phyloP scores from a whole-genome alignment of 2,888 invertebrate species.

The Chloroclystis v-ata region DNA sequence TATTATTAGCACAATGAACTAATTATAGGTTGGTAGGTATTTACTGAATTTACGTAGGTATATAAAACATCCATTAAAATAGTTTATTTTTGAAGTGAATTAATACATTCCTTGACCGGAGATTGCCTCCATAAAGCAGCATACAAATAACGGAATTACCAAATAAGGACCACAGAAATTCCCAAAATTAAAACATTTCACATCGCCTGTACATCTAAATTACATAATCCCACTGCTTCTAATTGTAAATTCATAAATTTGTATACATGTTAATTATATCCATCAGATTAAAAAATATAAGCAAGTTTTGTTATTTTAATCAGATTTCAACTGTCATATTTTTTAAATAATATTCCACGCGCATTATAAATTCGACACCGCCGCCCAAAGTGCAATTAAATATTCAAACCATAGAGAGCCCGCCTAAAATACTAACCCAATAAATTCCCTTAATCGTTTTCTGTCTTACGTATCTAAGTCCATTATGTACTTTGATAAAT shows the following conservation, averaged over 20 bases:
- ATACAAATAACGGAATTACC: conserved; percentile 6
- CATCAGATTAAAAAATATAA: conserved; percentile 19
- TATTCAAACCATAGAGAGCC: conserved; percentile 27
- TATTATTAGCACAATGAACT: too few species aligned
- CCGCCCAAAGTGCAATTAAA: conserved; percentile 29
- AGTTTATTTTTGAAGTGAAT: not conserved
- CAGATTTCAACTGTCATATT: conserved; percentile 28
- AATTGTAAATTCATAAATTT: conserved; percentile 18
- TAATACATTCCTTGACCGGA: not conserved
- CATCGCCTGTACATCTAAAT: conserved; percentile 5
- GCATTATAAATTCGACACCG: conserved; percentile 26
- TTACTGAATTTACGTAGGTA: too few species aligned
- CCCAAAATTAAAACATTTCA: conserved; percentile 19
- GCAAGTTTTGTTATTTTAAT: conserved; percentile 26
- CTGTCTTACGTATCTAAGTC: conserved; percentile 30
- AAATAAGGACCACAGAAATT: not conserved
- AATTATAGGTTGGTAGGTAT: too few species aligned
- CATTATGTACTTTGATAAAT: conserved; percentile 30
- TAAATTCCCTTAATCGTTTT: conserved; percentile 29
- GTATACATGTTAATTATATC: conserved; percentile 19
- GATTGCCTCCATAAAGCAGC: not conserved
- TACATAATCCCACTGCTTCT: conserved; percentile 9
- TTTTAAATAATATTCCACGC: conserved; percentile 31
- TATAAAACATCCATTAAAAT: not conserved
- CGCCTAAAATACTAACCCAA: conserved; percentile 32